phyloP scores from a whole-genome alignment of 2,797 vertebrate genomes.

The Carduelis carduelis region DNA sequence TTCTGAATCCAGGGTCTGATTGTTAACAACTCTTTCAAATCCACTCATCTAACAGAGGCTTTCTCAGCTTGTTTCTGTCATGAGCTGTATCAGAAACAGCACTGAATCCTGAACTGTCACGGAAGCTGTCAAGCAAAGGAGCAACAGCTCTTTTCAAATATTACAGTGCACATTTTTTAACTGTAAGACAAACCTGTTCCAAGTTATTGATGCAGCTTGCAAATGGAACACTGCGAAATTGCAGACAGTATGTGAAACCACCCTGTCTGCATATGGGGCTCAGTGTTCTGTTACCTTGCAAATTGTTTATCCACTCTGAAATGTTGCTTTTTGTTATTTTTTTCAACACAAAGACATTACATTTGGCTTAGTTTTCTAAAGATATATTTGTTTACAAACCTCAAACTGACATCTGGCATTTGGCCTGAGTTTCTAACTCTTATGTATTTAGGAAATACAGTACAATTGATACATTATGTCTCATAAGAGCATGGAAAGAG shows the following conservation, averaged over 20 bases:
- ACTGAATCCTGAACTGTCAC: not conserved
- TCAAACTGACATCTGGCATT: not conserved
- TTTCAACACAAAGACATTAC: not conserved
- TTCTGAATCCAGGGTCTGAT: not conserved
- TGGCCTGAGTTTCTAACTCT: not conserved
- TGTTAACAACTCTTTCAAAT: not conserved
- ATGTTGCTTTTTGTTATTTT: not conserved
- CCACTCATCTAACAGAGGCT: not conserved
- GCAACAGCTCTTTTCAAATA: not conserved
- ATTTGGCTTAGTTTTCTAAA: not conserved
- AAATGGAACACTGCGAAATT: not conserved
- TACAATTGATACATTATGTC: not conserved
- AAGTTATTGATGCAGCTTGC: not conserved
- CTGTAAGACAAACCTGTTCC: not conserved
- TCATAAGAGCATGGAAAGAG: not conserved
- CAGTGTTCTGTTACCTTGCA: not conserved
- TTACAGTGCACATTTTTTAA: not conserved
- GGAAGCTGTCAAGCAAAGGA: not conserved
- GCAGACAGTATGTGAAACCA: not conserved
- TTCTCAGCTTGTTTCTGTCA: not conserved
- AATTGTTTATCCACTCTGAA: not conserved
- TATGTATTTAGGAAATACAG: not conserved
- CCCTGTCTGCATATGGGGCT: not conserved
- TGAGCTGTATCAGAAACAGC: not conserved
- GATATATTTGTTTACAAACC: not conserved